These are phyloP conservation scores for Phataginus tetradactyla DNA, from an alignment of 2,797 vertebrate genomes.

Conservation along the genomic window DNA sequence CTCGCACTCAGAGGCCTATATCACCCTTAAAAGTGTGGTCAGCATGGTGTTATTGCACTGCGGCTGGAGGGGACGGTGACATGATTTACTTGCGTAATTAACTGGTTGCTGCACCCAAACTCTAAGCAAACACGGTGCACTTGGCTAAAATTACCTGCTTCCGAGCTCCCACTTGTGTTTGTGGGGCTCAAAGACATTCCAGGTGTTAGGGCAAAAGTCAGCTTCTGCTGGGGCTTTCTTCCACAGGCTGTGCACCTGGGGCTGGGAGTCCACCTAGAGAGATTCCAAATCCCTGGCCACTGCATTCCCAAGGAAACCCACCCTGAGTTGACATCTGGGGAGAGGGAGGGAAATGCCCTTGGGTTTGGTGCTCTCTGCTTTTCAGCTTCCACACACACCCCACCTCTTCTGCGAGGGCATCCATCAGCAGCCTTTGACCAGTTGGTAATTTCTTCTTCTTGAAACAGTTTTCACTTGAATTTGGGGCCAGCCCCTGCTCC, in stretches of 20 bases:
- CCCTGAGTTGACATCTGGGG: not conserved
- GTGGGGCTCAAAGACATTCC: constrained; percentile 68
- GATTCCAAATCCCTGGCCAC: not conserved
- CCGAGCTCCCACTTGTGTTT: constrained; percentile 49
- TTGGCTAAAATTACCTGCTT: constrained; percentile 68
- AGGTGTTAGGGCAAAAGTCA: not conserved
- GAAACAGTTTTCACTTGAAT: not conserved
- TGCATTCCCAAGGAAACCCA: not conserved
- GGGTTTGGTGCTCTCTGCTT: not conserved
- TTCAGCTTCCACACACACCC: not conserved
- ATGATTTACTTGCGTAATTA: constrained; percentile 80
- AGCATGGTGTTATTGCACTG: constrained; percentile 57
- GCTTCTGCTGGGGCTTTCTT: constrained; percentile 35
- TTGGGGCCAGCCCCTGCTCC: not conserved
- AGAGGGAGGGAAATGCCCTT: not conserved
- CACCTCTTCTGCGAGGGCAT: not conserved
- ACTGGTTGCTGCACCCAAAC: constrained; percentile 70
- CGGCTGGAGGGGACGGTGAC: constrained; percentile 61
- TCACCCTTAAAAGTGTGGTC: constrained; percentile 75
- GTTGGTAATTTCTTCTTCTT: not conserved
- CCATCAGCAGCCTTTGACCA: not conserved
- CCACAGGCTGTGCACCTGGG: not conserved
- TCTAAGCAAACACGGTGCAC: constrained; percentile 70
- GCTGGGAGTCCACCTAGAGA: not conserved
- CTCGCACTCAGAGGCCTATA: constrained; percentile 66